These are phyloP conservation scores for Euplagia quadripunctaria DNA, from an alignment of 2,888 invertebrate species.

Conservation along the genomic window DNA sequence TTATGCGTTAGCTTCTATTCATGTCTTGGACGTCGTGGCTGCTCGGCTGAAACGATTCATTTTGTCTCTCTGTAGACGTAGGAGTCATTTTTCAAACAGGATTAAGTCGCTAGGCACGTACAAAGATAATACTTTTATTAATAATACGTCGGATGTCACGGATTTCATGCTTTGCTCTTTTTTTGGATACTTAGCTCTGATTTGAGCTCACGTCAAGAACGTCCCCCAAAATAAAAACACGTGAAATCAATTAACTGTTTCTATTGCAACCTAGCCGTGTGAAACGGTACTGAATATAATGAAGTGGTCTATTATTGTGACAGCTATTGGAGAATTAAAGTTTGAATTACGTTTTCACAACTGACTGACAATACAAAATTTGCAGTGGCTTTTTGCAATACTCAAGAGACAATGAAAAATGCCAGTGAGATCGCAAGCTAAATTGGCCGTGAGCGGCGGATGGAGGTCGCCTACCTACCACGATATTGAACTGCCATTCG, in stretches of 20 bases:
- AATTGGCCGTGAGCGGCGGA: conserved; percentile 74
- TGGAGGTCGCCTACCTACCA: conserved; percentile 71
- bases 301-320: conserved; percentile 35
- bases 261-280: conserved; percentile 16
- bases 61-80: conserved; percentile 53
- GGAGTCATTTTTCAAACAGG: conserved; percentile 70
- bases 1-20: conserved; percentile 62
- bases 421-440: conserved; percentile 69
- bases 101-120: conserved; percentile 56
- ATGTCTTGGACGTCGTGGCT: conserved; percentile 58
- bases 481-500: conserved; percentile 35
- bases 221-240: conserved; percentile 21
- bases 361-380: conserved; percentile 56
- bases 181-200: neutral
- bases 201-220: neutral
- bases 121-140: conserved; percentile 60
- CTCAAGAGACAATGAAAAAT: conserved; percentile 69
- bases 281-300: conserved; percentile 32
- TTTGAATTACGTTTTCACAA: conserved; percentile 63
- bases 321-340: conserved; percentile 43
- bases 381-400: conserved; percentile 69
- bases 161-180: neutral
- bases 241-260: conserved; percentile 20
- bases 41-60: conserved; percentile 51
- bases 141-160: conserved; percentile 59